Percentiles rank a stretch among this genome's conserved stretches.
These are phyloP conservation scores for Oryzias celebensis DNA, from an alignment of 2,113 vertebrate genomes.

Conservation along the genomic window DNA sequence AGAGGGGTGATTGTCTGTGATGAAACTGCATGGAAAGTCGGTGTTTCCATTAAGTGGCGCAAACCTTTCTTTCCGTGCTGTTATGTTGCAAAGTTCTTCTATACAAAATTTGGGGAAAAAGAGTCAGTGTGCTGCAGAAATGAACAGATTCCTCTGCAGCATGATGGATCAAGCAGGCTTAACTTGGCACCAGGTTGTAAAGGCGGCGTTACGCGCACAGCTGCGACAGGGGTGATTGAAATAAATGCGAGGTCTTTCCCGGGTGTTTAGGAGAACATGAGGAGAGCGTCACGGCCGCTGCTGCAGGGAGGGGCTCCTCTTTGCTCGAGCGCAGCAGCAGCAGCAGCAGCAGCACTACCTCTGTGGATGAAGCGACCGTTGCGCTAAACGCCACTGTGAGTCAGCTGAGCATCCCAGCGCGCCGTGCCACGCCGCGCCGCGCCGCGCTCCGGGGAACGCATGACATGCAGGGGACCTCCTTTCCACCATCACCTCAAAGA, in stretches of 20 bases:
- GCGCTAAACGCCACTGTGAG: slow-evolving; percentile 57
- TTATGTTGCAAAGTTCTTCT: background rate
- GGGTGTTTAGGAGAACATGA: slow-evolving; percentile 11
- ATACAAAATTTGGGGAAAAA: background rate
- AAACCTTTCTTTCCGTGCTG: slow-evolving; percentile 39
- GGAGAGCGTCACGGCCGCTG: slow-evolving; percentile 40
- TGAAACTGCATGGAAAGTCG: slow-evolving; percentile 70
- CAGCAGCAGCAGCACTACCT: slow-evolving; percentile 27
- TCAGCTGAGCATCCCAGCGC: slow-evolving; percentile 58
- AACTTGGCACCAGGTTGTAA: slow-evolving; percentile 30
- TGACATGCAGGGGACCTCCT: background rate
- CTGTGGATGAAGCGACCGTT: slow-evolving; percentile 35
- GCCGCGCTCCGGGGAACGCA: background rate
- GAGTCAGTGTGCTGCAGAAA: slow-evolving; percentile 6
- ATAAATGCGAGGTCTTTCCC: slow-evolving; percentile 25
- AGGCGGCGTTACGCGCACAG: slow-evolving; percentile 15
- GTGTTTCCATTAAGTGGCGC: slow-evolving; percentile 60
- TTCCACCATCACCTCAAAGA: background rate
- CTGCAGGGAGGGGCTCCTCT: slow-evolving; percentile 64
- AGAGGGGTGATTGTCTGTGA: slow-evolving; percentile 26
- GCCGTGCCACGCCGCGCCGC: slow-evolving; percentile 14
- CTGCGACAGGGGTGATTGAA: slow-evolving; percentile 15
- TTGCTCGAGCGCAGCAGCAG: slow-evolving; percentile 34
- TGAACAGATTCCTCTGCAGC: slow-evolving; percentile 34
- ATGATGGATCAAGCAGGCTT: slow-evolving; percentile 19